Conservation (phyloP, 1,140 invertebrate species). For the Andricus grossulariae region DNA sequence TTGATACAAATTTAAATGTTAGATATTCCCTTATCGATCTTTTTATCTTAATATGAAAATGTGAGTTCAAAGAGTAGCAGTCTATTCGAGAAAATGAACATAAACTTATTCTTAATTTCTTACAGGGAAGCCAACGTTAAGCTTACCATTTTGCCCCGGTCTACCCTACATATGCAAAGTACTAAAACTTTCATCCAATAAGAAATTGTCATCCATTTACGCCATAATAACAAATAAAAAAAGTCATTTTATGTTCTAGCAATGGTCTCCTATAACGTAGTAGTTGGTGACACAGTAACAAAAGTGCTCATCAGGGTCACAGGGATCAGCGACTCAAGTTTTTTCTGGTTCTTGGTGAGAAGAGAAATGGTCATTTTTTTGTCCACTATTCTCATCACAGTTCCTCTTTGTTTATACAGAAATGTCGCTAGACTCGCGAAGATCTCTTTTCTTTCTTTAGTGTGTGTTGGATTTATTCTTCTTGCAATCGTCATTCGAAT, state of each 20-base stretch:
- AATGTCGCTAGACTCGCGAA: constrained; percentile 88
- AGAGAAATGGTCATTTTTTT: constrained; percentile 87
- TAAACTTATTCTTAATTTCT: too few species aligned
- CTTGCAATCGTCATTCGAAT: constrained; percentile 83
- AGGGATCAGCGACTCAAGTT: constrained; percentile 75
- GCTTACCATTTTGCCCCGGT: too few species aligned
- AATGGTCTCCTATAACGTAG: constrained; percentile 94
- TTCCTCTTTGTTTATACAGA: constrained; percentile 89
- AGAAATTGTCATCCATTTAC: background rate
- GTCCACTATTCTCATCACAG: constrained; percentile 84
- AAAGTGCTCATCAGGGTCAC: constrained; percentile 86
- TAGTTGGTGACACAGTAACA: constrained; percentile 92
- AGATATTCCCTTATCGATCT: too few species aligned
- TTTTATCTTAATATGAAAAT: too few species aligned
- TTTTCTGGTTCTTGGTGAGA: constrained; percentile 78
- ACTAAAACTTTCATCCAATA: too few species aligned
- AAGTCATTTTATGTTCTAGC: constrained; percentile 78
- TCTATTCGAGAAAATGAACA: too few species aligned
- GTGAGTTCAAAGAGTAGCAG: too few species aligned
- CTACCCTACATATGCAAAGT: too few species aligned
- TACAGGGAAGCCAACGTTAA: too few species aligned
- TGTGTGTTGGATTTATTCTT: constrained; percentile 86
- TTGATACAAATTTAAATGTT: too few species aligned
- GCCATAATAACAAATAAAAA: constrained; percentile 31
- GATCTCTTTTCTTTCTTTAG: constrained; percentile 86